Evolutionary conservation across 2,888 invertebrate species (phyloP), one percentile per base, ranked within the genome.

Genomic region (Euphydryas editha): DNA sequence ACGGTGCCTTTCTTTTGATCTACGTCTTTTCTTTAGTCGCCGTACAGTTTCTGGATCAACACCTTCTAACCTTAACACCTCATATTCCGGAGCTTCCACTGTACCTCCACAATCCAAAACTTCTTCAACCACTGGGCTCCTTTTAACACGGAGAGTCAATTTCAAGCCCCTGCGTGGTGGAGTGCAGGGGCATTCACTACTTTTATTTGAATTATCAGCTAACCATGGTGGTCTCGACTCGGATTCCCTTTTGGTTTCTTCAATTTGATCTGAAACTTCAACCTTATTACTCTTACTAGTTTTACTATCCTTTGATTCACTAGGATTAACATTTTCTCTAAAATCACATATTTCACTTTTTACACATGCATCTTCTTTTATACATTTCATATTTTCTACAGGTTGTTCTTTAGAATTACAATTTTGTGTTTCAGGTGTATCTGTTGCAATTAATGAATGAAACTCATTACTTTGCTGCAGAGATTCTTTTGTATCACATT

Each of bases 111-210:
- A 90, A 82, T 97, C 97, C 79, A 97, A 95, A 1, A 96, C 95
- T 79, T 98, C 97, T 79, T 98, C 97, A 57, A 97, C 88, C 62
- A 97, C 95, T 1, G 97, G 97, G 72, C 97, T 97, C 37, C 97
- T 94, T 83, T 98, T 98, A 94, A 98, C 96, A 6, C 97, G 94
- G 67, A 98, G 86, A 7, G 97, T 97, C 69, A 98, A 84, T 81
- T 97, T 97, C 60, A 97, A 84, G 6, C 96, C 94, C 59, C 94
- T 90, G 7, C 94, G 86, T 57, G 94, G 94, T 17, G 94, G 94
- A 18, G 94, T 94, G 67, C 91, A 92, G 2, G 94, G 94, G 72
- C 92, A 92, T 70, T 89, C 91, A 73, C 82, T 85, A 73, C 88
- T 86, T 76, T 87, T 90, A 71, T 90, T 91, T n/a, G 90, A 87